Evolutionary conservation across 2,113 vertebrate species (phyloP), one percentile per base, ranked within the genome.

Genomic region (Tricholaema leucomelas): DNA sequence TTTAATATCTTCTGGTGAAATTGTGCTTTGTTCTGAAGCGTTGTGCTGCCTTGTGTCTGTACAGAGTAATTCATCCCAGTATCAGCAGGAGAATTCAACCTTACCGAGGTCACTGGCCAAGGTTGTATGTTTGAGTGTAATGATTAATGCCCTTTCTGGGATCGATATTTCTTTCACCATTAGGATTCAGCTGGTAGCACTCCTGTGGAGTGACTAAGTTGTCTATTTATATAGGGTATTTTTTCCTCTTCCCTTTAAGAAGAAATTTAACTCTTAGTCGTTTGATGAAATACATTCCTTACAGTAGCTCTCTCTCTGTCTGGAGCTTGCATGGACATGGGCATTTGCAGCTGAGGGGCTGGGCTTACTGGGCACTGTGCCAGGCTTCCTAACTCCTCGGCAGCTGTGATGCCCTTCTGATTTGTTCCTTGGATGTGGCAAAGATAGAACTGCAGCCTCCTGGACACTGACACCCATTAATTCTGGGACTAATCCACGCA

Each of bases 61-160:
- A 59, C 21, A 74, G 60, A 85, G 36, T 81, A 59, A 72, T 91
- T 84, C 59, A 66, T 93, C 92, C 52, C 30, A 15, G 50, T 86
- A 77, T 94, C 74, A 66, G 81, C 27, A 36, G 75, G 66, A 52
- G 48, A 95, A 94, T 79, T 91, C 70, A 84, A 74, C 50, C 66
- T 87, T 76, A 89, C 82, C 82, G 90, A 93, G 91, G 94, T 96
- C 93, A 88, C 58, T 92, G 46, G 65, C 40, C 75, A 91, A 93
- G 71, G 80, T 75, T 14, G 20, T 80, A 93, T 93, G 63, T 96
- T 67, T 70, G 65, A 78, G 35, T 60, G 85, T 61, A 79, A 60
- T 87, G 74, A 91, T 83, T 96, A 91, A 92, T 55, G 27, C 90
- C 78, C 84, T 85, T 90, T 80, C 75, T 85, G 63, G 31, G 64